Base-by-base conservation (phyloP, 2,113 vertebrate species). In the Argyrosomus japonicus region DNA sequence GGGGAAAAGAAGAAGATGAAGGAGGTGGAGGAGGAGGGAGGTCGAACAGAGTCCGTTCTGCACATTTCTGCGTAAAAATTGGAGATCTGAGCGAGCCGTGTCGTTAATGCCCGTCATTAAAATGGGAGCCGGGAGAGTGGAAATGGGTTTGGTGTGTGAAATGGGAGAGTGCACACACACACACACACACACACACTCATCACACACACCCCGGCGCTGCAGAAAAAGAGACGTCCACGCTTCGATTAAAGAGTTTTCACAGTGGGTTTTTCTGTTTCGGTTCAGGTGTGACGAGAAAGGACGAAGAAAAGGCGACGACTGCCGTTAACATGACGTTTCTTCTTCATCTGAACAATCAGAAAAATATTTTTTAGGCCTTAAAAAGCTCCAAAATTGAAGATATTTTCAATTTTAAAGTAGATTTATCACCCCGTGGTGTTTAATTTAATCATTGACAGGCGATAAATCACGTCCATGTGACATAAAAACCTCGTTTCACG, bases 51-150 rank as follows among this genome's bases (percentile, higher is more conserved):
- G 81, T 81, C 85, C 27, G 79, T 80, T 89, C 85, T 84, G 83
- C 84, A 85, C 79, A 85, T 89, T 82, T 77, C 60, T 29, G 61
- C 68, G 77, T 88, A 79, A 51, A 86, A 88, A 92, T 85, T 48
- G 58, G 45, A 75, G 83, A 92, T 91, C 68, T 84, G 72, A 91
- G 86, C 63, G n/a, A 64, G 70, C 48, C 13, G 57, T 53, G 74
- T 77, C 17, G 78, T 74, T 87, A 85, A 82, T 73, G 84, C 47
- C 79, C 14, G 5, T 84, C 89, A 84, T 91, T 88, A 87, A 84
- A 84, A 85, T n/a, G 19, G 76, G 74, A 84, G 83, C 73, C 25
- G 65, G 69, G 68, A 56, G 82, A 68, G 85, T 83, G 86, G 86
- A 87, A 85, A 82, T 86, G 77, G 80, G 79, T 75, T 85, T 60